Evolutionary conservation across 2,113 vertebrate species (phyloP), one percentile per base, ranked within the genome.

Genomic region (Campylomormyrus tamandua): DNA sequence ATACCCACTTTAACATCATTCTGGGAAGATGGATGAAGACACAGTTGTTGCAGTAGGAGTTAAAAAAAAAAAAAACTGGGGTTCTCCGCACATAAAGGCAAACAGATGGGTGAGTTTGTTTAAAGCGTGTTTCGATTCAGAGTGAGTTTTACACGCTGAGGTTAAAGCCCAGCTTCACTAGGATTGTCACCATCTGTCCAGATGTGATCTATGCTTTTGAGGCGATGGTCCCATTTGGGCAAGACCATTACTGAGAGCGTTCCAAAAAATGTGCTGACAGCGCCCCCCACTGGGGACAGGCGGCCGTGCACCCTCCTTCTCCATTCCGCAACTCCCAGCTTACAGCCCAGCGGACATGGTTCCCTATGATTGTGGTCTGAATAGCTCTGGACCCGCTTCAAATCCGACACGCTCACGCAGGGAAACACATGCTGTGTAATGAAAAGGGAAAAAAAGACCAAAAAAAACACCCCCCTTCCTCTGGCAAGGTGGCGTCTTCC

Each of bases 211-310:
- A 21, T n/a, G 21, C n/a, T 86, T 48, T 50, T n/a, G 24, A 11
- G 48, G 83, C 24, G 24, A 86, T 24, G 45, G 24, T n/a, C 45
- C n/a, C 45, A 35, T 53, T 21, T 53, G 35, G n/a, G 15, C n/a
- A 13, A 87, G 85, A 31, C 7, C 45, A 48, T 53, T 80, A 48
- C 50, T 19, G 8, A 52, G 49, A 27, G 27, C 0, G 70, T 89
- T 39, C n/a, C 39, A 45, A 39, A 58, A 85, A 52, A 50, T 49
- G 46, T 89, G 89, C 90, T 70, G n/a, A 90, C 58, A 92, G 93
- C 90, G 92, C 94, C 94, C 92, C 91, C 94, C 77, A 46, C 91
- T 88, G 93, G 93, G 48, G 52, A 48, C 0, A 66, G 11, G 39
- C 42, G 91, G 87, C 35, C 39, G 35, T 92, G 88, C 92, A 90